Base-by-base conservation (phyloP, 2,888 invertebrate genomes). In the Platycheirus albimanus region DNA sequence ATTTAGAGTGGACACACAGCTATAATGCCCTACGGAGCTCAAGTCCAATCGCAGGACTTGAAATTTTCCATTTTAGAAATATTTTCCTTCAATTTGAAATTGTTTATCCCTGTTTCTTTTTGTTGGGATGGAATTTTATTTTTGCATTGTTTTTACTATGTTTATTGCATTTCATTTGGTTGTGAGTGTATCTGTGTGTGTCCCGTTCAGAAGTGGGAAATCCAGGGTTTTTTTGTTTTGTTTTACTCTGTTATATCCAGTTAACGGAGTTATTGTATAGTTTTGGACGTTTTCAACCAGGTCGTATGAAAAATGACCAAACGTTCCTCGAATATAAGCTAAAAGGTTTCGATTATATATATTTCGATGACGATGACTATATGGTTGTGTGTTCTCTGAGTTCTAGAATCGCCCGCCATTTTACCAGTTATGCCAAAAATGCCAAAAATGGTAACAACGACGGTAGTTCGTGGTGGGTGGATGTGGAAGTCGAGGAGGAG, bases 321-420 rank as follows among this genome's bases (percentile, higher is more conserved):
- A 78, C 78, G 47, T 72, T 78, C 63, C 33, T 58, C 47, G 72
- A 78, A 67, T 67, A 78, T 63, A 78, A 78, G 78, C 83, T 83
- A 78, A 83, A 83, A 78, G 83, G 83, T 78, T 83, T 83, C 78
- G 78, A 78, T 83, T 83, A 78, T 83, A 78, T 83, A 78, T 83
- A 78, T 83, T 78, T 77, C 78, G 72, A 77, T 77, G 77, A 80
- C n/a, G n/a, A n/a, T n/a, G n/a, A n/a, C n/a, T 80, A 76, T 79
- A 6, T 33, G 30, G 30, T 33, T 8, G 8, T 33, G 6, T 33
- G 5, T 1, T 8, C 30, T 8, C 30, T 33, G 7, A 6, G 7
- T 8, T 33, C 30, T 8, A 1, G 5, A 1, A 8, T 3, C 6
- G 24, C 24, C 6, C 3, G 24, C 3, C 6, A 4, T 33, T 33